These are phyloP conservation scores for Nettapus auritus DNA, from an alignment of 2,113 vertebrate genomes.

Conservation along the genomic window DNA sequence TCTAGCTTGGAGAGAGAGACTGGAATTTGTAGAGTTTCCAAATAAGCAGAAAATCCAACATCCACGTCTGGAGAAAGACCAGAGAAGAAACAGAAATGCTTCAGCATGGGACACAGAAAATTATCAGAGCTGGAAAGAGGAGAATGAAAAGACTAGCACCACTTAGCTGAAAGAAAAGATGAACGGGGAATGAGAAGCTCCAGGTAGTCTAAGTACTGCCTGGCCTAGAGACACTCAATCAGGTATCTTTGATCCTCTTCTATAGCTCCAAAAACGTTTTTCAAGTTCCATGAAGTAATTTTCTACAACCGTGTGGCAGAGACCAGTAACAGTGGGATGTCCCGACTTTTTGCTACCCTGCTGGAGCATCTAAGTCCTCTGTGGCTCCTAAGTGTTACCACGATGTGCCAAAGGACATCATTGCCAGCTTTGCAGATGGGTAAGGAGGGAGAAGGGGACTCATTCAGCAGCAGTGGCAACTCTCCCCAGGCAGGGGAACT, in stretches of 20 bases:
- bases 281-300: not conserved
- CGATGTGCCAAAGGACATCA: accelerated
- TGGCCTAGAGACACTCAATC: not conserved
- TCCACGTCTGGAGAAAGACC: not conserved
- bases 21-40: not conserved
- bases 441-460: not conserved
- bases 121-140: not conserved
- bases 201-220: not conserved
- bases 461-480: not conserved
- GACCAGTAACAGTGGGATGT: not conserved
- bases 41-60: not conserved
- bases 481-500: not conserved
- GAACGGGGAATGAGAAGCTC: not conserved
- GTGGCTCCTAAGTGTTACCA: accelerated
- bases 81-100: not conserved
- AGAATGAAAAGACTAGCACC: not conserved
- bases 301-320: not conserved
- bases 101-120: not conserved
- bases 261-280: not conserved
- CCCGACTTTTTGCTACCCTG: not conserved
- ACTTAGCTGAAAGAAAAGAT: not conserved
- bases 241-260: not conserved
- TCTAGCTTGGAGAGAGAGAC: not conserved
- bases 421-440: not conserved
- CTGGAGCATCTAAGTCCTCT: not conserved